Conservation (phyloP, 2,113 vertebrate genomes). For the Antechinus flavipes region DNA sequence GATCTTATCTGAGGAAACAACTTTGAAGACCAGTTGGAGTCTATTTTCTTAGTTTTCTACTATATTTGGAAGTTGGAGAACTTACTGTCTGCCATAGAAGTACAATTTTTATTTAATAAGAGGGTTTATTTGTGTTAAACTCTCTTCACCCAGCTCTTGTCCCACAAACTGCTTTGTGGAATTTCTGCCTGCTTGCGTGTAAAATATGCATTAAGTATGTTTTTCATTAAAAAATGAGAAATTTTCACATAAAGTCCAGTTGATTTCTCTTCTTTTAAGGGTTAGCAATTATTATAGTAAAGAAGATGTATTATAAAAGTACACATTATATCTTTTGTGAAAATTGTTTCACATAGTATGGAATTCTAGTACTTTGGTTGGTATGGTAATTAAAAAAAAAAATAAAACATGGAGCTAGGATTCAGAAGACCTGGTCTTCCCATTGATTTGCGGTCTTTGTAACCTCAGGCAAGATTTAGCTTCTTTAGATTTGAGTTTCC, state of each 20-base stretch:
- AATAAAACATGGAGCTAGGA: neutral
- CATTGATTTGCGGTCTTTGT: neutral
- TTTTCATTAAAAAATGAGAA: slow-evolving; percentile 72
- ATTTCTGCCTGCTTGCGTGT: slow-evolving; percentile 18
- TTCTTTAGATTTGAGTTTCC: neutral
- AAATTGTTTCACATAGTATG: neutral
- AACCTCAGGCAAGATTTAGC: neutral
- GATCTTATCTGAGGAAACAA: slow-evolving; percentile 84
- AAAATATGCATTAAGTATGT: slow-evolving; percentile 63
- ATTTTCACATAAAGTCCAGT: slow-evolving; percentile 2
- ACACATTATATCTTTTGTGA: neutral
- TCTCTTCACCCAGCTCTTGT: neutral
- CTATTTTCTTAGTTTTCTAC: rapidly evolving
- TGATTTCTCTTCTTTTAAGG: neutral
- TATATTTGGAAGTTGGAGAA: neutral
- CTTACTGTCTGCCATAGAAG: neutral
- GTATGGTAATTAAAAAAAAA: neutral
- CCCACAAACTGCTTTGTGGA: neutral
- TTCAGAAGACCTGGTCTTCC: neutral
- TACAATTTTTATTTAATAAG: neutral
- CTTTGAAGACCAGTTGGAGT: rapidly evolving
- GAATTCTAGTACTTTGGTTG: neutral
- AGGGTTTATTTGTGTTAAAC: neutral
- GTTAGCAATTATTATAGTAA: neutral
- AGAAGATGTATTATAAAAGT: neutral